Base-by-base conservation (phyloP, 2,113 vertebrate genomes). In the Nibea albiflora region DNA sequence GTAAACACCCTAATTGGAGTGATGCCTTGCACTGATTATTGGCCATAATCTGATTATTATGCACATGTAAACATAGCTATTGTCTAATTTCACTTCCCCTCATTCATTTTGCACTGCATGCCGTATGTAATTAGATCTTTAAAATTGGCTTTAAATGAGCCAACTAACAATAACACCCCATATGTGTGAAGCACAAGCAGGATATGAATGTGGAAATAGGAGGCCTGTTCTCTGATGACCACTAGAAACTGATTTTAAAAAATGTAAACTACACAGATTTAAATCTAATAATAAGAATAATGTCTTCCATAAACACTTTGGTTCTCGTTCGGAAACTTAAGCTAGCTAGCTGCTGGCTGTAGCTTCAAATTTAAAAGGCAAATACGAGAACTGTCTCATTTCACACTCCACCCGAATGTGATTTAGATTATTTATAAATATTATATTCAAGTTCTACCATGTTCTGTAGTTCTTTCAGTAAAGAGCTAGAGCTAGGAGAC, bases 1-100 rank as follows among this genome's bases (percentile, higher is more conserved):
- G 64, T 60, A 76, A 81, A 66, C 46, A 68, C 11, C 67, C 11
- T 61, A 63, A 81, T 52, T 76, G 66, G 56, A 63, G 66, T 50
- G 58, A 65, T 72, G 62, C 22, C 22, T 62, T 52, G 31, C 42
- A 57, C 22, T 78, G 62, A 83, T 81, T 57, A 50, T 70, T 64
- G 56, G 42, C 49, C 26, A 73, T 78, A 57, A 85, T 88, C 24
- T 17, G 24, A 83, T 84, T 81, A 80, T 72, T 54, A 75, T 64
- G 54, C 64, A 56, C 79, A 85, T 85, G 66, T 75, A 60, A 74
- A 74, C 53, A 71, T 24, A 66, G 10, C 19, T 22, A 62, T 44
- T 72, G 56, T 85, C 61, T 58, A 24, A 42, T 76, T 74, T 53
- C 22, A 70, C 14, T 69, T 49, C 20, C 53, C 47, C 28, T 63